These are phyloP conservation scores for Eufriesea mexicana DNA, from an alignment of 1,140 invertebrate species.

Conservation along the genomic window DNA sequence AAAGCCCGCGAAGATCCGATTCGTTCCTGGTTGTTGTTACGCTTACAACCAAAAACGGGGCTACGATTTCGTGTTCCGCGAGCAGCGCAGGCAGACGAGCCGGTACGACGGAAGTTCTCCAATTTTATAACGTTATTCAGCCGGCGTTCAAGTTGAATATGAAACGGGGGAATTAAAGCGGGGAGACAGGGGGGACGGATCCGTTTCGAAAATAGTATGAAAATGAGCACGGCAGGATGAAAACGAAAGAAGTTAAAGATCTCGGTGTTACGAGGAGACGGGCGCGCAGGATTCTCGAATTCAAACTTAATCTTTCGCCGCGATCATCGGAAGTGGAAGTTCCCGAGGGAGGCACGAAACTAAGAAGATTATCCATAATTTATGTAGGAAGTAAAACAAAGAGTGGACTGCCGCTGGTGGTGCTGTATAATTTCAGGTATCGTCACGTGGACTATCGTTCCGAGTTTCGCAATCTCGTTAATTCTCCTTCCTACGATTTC, in stretches of 20 bases:
- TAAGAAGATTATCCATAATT: constrained; percentile 68
- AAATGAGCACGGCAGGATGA: constrained; percentile 25
- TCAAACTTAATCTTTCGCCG: constrained; percentile 48
- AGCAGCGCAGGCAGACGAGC: no score
- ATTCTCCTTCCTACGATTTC: constrained; percentile 43
- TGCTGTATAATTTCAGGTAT: constrained; percentile 61
- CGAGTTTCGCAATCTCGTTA: constrained; percentile 64
- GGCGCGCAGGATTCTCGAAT: constrained; percentile 17
- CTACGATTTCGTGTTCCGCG: not conserved
- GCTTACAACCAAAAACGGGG: not conserved
- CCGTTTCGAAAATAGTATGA: constrained; percentile 51
- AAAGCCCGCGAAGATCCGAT: not conserved
- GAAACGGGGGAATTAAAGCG: constrained; percentile 29
- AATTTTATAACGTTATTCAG: constrained; percentile 5
- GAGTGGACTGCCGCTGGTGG: constrained; percentile 52
- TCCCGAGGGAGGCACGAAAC: constrained; percentile 43
- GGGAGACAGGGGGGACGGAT: not conserved
- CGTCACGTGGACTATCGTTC: constrained; percentile 50
- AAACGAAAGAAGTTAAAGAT: constrained; percentile 51
- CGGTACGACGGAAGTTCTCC: not conserved
- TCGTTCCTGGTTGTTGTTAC: not conserved
- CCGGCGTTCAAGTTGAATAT: constrained; percentile 21
- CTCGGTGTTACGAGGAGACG: not conserved
- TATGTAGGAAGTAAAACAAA: constrained; percentile 69
- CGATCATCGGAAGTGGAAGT: constrained; percentile 54